Evolutionary conservation across 2,113 vertebrate species (phyloP).

Genomic region (Cinclus cinclus): DNA sequence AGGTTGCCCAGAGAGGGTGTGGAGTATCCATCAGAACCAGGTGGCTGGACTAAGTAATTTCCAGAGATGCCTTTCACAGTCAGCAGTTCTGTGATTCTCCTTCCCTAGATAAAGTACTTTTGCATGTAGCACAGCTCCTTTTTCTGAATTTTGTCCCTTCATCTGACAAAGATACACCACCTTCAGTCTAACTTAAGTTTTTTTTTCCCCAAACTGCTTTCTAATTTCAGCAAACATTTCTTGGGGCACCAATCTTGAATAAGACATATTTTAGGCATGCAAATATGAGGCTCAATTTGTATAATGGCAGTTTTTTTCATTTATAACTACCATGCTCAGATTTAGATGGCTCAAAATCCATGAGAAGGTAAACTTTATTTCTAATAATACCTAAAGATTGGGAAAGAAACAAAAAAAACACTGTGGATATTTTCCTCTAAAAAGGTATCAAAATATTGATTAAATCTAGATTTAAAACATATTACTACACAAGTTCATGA

Average conservation of each 20-base stretch:
- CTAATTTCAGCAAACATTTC: not conserved
- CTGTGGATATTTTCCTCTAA: not conserved
- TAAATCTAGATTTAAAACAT: not conserved
- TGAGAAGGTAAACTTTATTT: not conserved
- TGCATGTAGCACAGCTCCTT: not conserved
- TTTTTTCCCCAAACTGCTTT: not conserved
- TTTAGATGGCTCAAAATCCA: not conserved
- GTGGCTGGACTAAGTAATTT: not conserved
- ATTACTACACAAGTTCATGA: not conserved
- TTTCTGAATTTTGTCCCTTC: not conserved
- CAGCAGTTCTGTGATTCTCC: not conserved
- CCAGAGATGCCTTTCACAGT: not conserved
- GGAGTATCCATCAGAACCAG: not conserved
- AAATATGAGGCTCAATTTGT: not conserved
- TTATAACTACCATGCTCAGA: not conserved
- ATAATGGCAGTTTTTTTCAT: not conserved
- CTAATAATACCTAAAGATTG: not conserved
- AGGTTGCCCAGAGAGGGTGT: not conserved
- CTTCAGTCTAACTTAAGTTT: not conserved
- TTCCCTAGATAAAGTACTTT: not conserved
- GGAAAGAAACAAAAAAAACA: not conserved
- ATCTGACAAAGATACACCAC: not conserved
- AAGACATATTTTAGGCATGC: not conserved
- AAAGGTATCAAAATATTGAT: not conserved
- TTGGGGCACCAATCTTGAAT: not conserved